Evolutionary conservation across 2,797 vertebrate genomes (phyloP), one percentile per base, ranked within the genome.

Genomic region (Taenioides sp.): DNA sequence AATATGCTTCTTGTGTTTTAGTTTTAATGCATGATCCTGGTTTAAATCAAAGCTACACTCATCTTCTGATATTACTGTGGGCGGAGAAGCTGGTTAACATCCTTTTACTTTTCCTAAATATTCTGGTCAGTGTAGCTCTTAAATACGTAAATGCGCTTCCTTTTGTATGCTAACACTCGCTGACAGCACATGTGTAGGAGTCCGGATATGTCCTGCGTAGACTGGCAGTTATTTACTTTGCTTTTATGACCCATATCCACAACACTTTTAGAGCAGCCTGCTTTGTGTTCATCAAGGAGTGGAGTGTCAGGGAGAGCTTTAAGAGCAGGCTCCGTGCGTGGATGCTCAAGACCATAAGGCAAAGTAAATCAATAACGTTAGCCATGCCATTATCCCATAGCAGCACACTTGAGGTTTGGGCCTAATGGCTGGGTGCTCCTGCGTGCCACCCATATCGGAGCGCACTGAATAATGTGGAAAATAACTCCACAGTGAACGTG

Each of bases 361-460:
- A 69, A 63, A 25, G 61, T 78, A 80, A 87, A 88, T 91, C 88
- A 86, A 86, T 90, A 86, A 43, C 55, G 78, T 78, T 60, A 76
- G 80, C 58, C 67, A 40, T 50, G 34, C 79, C 78, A 85, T 90
- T 88, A 88, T 88, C 84, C 78, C 71, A 70, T 60, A 57, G 81
- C 71, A 76, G 72, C 74, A 80, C 86, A 83, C 81, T 84, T 84
- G 80, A 86, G 64, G 63, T 66, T 72, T 57, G 72, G 77, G 78
- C 76, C 68, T 76, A 82, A 87, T 81, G 79, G 76, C 72, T 31
- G 79, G 72, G 69, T 83, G 81, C 77, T 60, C 43, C 72, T 79
- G 68, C 72, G 80, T 68, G 62, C 80, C 63, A 72, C 70, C 62
- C 71, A 82, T 80, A 80, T 72, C 72, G 76, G 73, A 77, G 70